phyloP scores from a whole-genome alignment of 92 coral and sea anemone genomes.

The Epizoanthus ramosus region DNA sequence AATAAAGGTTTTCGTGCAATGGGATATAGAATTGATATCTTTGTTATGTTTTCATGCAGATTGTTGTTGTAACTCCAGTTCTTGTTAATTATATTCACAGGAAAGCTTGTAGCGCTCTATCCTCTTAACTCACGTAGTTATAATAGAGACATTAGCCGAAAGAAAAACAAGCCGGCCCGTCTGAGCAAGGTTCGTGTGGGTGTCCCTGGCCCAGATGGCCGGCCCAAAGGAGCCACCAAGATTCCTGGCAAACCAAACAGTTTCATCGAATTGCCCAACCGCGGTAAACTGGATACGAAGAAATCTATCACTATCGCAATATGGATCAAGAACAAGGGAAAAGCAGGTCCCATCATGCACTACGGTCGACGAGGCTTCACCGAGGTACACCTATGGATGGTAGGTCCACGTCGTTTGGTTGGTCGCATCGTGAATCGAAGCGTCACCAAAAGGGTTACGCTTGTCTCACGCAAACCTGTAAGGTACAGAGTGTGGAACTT shows the following conservation, averaged over 20 bases:
- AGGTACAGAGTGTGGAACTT: conserved; percentile 71
- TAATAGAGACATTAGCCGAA: conserved; percentile 70
- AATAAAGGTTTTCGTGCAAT: no score
- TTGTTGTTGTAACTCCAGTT: neutral
- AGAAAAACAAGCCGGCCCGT: conserved; percentile 59
- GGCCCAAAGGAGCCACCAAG: conserved; percentile 53
- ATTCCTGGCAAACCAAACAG: conserved; percentile 72
- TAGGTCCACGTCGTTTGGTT: conserved; percentile 52
- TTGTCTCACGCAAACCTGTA: conserved; percentile 46
- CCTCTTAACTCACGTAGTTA: conserved; percentile 61
- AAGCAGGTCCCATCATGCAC: conserved; percentile 71
- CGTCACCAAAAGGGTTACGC: conserved; percentile 42
- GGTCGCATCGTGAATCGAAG: conserved; percentile 62
- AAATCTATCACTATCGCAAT: conserved; percentile 71
- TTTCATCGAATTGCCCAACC: conserved; percentile 69
- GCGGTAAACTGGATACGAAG: conserved; percentile 67
- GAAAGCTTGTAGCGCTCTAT: conserved; percentile 72
- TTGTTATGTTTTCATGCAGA: no score
- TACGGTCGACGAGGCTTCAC: conserved; percentile 53
- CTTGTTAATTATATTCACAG: conserved; percentile 26
- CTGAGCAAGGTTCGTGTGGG: conserved; percentile 53
- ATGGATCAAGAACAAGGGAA: conserved; percentile 61
- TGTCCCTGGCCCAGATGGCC: conserved; percentile 73
- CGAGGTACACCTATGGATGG: conserved; percentile 73
- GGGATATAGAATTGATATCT: no score